phyloP scores from a whole-genome alignment of 2,797 vertebrate species.

The Octomys mimax region DNA sequence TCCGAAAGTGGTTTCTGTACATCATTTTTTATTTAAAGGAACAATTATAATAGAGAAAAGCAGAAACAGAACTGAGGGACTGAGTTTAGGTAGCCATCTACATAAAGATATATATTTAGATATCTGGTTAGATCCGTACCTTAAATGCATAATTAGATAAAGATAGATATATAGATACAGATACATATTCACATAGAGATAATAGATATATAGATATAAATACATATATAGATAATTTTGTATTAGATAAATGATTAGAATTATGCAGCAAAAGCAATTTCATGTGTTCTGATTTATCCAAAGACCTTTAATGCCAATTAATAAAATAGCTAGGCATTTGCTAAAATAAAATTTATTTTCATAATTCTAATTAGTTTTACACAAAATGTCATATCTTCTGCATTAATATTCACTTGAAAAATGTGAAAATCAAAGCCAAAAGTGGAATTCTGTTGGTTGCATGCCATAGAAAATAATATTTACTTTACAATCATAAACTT shows the following conservation, averaged over 20 bases:
- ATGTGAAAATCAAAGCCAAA: conserved; percentile 37
- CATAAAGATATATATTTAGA: not conserved
- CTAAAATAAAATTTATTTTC: conserved; percentile 28
- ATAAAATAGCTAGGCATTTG: not conserved
- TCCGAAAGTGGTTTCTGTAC: conserved; percentile 20
- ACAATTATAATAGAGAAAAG: not conserved
- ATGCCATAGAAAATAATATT: conserved; percentile 17
- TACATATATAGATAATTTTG: not conserved
- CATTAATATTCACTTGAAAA: conserved; percentile 40
- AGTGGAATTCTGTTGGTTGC: not conserved
- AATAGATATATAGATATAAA: not conserved
- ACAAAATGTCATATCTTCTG: not conserved
- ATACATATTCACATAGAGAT: no score
- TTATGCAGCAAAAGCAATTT: conserved; percentile 12
- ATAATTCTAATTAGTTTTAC: conserved; percentile 7
- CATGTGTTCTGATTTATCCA: not conserved
- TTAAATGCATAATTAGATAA: not conserved
- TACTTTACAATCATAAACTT: conserved; percentile 53
- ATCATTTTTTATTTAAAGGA: not conserved
- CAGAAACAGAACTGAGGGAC: not conserved
- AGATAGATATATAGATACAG: not conserved
- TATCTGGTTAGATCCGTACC: not conserved
- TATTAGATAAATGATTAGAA: not conserved
- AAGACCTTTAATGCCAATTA: not conserved
- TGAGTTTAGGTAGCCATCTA: not conserved